Base-by-base conservation (phyloP, 1,140 invertebrate genomes). In the Samia ricini region DNA sequence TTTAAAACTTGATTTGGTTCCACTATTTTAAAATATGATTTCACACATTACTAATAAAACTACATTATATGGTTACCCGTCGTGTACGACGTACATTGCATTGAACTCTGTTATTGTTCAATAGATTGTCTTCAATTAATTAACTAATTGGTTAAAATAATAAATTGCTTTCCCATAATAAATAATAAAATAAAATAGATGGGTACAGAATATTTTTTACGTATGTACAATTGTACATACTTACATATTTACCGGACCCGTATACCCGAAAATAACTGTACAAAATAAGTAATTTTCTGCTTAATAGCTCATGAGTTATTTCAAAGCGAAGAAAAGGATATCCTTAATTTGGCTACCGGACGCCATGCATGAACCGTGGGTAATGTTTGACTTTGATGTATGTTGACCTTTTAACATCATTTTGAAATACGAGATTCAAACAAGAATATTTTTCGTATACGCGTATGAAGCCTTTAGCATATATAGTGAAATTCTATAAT, bases 271-370 rank as follows among this genome's bases (percentile, higher is more conserved):
- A 20, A 52, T 52, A 52, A 52, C 7, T 52, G 19, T 21, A 21
- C 5, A 52, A 52, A 21, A 21, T 52, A 52, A 52, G 50, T 52
- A 52, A 52, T 52, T 52, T 52, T 52, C 22, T 52, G 50, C 22
- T 21, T 21, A 42, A 42, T 42, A 42, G 33, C 33, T 42, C 33
- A 15, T 42, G 33, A 42, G 33, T 42, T 36, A 12, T 12, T 42
- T 42, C 12, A 7, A 42, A 42, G 12, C 7, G 7, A 12, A 42
- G 12, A 12, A 42, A 42, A 42, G 33, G 33, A 42, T 42, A 42
- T 42, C 33, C 33, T 42, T 42, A 42, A 42, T 42, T 42, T 42
- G 33, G 33, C 33, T 42, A 42, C 33, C 33, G 33, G 33, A 42
- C n/a, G 10, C 33, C 33, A 42, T 42, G 33, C 33, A 42, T 15